phyloP scores from a whole-genome alignment of 2,888 invertebrate genomes.

The Aleiodes alternator region DNA sequence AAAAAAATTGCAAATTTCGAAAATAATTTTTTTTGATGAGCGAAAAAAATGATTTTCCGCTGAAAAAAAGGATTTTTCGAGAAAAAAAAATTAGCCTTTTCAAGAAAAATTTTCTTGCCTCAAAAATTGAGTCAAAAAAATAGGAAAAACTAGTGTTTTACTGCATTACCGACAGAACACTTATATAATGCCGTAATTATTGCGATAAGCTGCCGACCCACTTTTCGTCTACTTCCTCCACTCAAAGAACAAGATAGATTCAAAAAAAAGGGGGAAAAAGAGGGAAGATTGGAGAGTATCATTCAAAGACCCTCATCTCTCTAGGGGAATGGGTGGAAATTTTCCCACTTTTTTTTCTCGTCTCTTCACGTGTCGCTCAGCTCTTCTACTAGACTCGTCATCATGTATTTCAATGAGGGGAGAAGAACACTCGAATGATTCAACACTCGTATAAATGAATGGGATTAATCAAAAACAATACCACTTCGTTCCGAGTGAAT shows the following conservation, averaged over 20 bases:
- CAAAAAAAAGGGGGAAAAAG: too few species aligned
- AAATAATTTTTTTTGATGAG: too few species aligned
- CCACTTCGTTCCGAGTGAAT: too few species aligned
- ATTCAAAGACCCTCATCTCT: conserved; percentile 1
- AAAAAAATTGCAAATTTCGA: too few species aligned
- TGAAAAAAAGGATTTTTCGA: too few species aligned
- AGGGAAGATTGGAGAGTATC: background rate
- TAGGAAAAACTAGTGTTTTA: too few species aligned
- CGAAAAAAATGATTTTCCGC: too few species aligned
- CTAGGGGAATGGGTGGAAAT: background rate
- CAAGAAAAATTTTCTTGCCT: too few species aligned
- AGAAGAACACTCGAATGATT: conserved; percentile 17
- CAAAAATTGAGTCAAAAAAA: too few species aligned
- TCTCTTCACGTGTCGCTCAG: conserved; percentile 5
- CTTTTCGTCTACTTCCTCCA: background rate
- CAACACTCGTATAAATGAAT: background rate
- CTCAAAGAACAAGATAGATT: background rate
- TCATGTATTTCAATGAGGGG: background rate
- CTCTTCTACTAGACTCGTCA: conserved; percentile 13
- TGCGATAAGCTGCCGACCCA: conserved; percentile 17
- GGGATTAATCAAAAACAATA: too few species aligned
- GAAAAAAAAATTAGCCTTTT: too few species aligned
- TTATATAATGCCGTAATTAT: conserved; percentile 2
- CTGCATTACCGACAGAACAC: too few species aligned
- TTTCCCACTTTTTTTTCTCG: conserved; percentile 4